phyloP scores from a whole-genome alignment of 2,888 invertebrate genomes.

The Actias luna region DNA sequence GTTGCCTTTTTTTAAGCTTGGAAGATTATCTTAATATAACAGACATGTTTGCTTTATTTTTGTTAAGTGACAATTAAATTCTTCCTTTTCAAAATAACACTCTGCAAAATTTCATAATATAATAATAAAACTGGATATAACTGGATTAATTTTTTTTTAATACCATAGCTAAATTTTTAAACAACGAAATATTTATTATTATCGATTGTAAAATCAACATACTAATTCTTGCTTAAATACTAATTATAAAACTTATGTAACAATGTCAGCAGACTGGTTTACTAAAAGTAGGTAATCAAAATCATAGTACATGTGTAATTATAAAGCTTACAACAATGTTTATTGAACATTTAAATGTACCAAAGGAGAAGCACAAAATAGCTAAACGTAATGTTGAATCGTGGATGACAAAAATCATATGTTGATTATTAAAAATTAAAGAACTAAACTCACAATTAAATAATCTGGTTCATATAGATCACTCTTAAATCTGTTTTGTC shows the following conservation, averaged over 20 bases:
- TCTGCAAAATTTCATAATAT: no score
- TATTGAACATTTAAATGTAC: no score
- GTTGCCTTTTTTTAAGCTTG: background rate
- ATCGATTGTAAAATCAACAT: no score
- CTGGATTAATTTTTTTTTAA: no score
- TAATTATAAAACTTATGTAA: background rate
- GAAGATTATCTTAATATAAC: background rate
- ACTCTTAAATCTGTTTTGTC: conserved; percentile 52
- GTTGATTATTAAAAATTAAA: background rate
- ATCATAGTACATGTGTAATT: background rate
- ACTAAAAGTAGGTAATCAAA: background rate
- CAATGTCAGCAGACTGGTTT: background rate
- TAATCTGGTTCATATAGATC: conserved; percentile 87
- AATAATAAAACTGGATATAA: no score
- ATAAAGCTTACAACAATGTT: no score
- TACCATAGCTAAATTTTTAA: no score
- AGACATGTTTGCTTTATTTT: background rate
- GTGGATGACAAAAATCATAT: no score
- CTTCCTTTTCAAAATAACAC: background rate
- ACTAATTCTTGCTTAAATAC: no score
- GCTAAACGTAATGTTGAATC: background rate
- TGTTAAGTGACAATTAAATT: background rate
- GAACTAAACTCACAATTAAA: conserved; percentile 75
- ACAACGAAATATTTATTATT: no score
- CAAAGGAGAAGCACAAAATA: background rate